Evolutionary conservation across 1,140 invertebrate genomes (phyloP).

Genomic region (Metaphire vulgaris): DNA sequence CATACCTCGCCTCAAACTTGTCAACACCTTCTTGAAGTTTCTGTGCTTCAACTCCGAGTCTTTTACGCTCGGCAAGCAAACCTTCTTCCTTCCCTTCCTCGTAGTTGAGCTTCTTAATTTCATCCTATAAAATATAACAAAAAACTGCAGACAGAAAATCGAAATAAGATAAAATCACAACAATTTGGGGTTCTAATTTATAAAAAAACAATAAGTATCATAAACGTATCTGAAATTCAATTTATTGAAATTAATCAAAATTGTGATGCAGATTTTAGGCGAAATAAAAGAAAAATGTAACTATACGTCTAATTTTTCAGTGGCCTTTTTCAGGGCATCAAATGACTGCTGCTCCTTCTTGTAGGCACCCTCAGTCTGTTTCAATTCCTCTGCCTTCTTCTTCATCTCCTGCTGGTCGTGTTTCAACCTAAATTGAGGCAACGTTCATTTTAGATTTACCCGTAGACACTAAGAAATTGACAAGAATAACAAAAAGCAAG

Average conservation of each 20-base stretch:
- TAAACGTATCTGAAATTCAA: no score
- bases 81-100: conserved; percentile 60
- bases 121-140: conserved; percentile 49
- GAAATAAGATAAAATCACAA: no score
- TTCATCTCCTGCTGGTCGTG: conserved; percentile 65
- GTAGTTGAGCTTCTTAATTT: conserved; percentile 61
- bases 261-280: no score
- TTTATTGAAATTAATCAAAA: no score
- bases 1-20: conserved; percentile 58
- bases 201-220: no score
- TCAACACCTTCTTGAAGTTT: conserved; percentile 58
- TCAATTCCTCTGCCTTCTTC: conserved; percentile 63
- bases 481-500: neutral
- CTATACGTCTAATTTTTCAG: conserved; percentile 55
- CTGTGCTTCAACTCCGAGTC: conserved; percentile 56
- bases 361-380: conserved; percentile 65
- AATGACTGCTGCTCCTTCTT: conserved; percentile 58
- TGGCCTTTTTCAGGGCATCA: conserved; percentile 52
- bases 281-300: no score
- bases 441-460: neutral
- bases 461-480: no score
- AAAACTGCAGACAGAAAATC: no score
- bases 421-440: conserved; percentile 52
- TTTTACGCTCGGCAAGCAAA: conserved; percentile 55
- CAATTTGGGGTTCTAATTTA: no score